Conservation (phyloP, 2,797 vertebrate genomes). For the Anisognathus igniventris region DNA sequence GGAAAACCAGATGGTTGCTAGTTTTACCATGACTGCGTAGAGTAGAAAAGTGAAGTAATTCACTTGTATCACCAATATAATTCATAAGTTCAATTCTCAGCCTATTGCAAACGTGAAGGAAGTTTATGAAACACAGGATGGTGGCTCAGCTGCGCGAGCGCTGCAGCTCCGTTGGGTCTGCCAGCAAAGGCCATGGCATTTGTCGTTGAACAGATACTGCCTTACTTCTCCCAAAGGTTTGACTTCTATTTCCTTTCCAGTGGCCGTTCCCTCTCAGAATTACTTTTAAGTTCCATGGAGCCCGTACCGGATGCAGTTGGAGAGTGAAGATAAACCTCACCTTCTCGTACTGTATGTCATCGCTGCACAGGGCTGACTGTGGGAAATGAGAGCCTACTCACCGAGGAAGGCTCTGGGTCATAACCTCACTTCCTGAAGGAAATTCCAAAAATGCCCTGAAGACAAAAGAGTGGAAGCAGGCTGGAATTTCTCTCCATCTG, state of each 20-base stretch:
- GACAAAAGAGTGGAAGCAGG: constrained; percentile 78
- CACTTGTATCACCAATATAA: background rate
- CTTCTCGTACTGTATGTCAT: constrained; percentile 67
- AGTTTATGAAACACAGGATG: background rate
- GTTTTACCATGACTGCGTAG: background rate
- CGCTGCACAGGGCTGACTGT: constrained; percentile 61
- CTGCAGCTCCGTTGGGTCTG: background rate
- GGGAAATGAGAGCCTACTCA: constrained; percentile 69
- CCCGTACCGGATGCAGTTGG: constrained; percentile 77
- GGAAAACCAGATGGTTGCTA: background rate
- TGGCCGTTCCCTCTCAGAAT: background rate
- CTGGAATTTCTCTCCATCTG: constrained; percentile 77
- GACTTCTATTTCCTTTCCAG: constrained; percentile 30
- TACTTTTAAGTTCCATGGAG: constrained; percentile 58
- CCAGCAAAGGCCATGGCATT: fast-evolving
- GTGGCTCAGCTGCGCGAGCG: fast-evolving
- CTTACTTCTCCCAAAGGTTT: background rate
- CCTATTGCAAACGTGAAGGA: background rate
- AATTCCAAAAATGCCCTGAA: constrained; percentile 79
- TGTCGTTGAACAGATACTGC: background rate
- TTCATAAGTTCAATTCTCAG: background rate
- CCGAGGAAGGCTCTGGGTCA: constrained; percentile 73
- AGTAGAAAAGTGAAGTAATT: background rate
- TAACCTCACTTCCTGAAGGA: constrained; percentile 79
- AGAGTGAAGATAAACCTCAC: constrained; percentile 75